Conservation (phyloP, 2,113 vertebrate species). For the Etheostoma spectabile region DNA sequence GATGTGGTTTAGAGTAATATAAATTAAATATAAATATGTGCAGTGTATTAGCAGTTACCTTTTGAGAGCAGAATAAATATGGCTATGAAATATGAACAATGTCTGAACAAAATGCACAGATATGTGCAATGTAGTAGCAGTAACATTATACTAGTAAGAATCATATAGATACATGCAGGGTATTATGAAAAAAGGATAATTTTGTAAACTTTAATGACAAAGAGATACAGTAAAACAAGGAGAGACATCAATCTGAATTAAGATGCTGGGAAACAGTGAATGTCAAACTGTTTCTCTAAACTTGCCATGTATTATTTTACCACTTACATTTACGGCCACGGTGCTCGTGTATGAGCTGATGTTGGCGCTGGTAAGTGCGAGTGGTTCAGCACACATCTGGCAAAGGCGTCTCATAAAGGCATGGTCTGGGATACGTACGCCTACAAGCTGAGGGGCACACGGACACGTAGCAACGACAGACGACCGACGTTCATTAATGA, state of each 20-base stretch:
- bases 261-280: neutral
- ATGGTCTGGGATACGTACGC: conserved; percentile 93
- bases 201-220: too few relatives aligned
- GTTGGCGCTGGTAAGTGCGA: conserved; percentile 96
- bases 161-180: too few relatives aligned
- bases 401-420: conserved; percentile 89
- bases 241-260: neutral
- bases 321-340: conserved; percentile 87
- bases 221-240: neutral
- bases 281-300: neutral
- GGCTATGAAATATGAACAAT: too few relatives aligned
- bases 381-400: conserved; percentile 87
- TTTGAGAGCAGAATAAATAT: too few relatives aligned
- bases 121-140: too few relatives aligned
- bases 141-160: too few relatives aligned
- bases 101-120: too few relatives aligned
- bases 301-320: neutral
- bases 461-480: neutral
- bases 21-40: too few relatives aligned
- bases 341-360: conserved; percentile 90
- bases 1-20: too few relatives aligned
- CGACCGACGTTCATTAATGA: neutral
- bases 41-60: too few relatives aligned
- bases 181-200: too few relatives aligned
- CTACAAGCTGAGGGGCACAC: conserved; percentile 87